Evolutionary conservation across 2,113 vertebrate genomes (phyloP).

Genomic region (Dermatemys mawii): DNA sequence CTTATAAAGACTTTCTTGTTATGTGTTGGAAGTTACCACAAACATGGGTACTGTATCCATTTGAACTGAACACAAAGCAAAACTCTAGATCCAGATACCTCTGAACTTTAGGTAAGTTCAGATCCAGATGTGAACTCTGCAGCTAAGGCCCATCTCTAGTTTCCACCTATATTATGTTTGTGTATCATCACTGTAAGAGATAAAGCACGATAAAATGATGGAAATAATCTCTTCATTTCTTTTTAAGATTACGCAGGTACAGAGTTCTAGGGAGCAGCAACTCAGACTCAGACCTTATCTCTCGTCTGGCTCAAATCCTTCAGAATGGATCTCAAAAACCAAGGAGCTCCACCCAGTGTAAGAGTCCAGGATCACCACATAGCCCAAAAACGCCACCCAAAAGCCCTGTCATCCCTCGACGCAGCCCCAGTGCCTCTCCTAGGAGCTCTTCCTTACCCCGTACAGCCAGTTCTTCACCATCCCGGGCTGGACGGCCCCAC

Average conservation of each 20-base stretch:
- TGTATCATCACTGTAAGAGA: neutral
- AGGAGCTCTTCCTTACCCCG: conserved; percentile 94
- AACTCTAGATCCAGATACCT: neutral
- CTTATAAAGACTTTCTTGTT: neutral
- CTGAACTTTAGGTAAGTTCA: neutral
- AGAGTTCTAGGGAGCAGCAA: conserved; percentile 91
- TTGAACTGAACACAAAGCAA: neutral
- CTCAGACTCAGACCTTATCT: conserved; percentile 95
- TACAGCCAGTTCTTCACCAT: conserved; percentile 94
- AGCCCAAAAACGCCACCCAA: conserved; percentile 89
- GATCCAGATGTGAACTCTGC: neutral
- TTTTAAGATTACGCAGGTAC: conserved; percentile 88
- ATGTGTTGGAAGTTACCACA: neutral
- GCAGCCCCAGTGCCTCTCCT: conserved; percentile 95
- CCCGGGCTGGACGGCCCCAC: conserved; percentile 88
- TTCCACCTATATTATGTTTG: conserved; percentile 1
- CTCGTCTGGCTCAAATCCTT: conserved; percentile 95
- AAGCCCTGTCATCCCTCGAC: conserved; percentile 88
- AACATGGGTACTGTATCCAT: neutral
- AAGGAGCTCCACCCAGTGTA: conserved; percentile 81
- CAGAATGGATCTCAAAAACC: conserved; percentile 88
- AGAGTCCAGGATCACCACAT: conserved; percentile 85
- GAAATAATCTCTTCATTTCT: conserved; percentile 71
- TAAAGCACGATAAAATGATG: neutral
- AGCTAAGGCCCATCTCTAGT: neutral